phyloP scores from a whole-genome alignment of 2,113 vertebrate species.

The Amia ocellicauda region DNA sequence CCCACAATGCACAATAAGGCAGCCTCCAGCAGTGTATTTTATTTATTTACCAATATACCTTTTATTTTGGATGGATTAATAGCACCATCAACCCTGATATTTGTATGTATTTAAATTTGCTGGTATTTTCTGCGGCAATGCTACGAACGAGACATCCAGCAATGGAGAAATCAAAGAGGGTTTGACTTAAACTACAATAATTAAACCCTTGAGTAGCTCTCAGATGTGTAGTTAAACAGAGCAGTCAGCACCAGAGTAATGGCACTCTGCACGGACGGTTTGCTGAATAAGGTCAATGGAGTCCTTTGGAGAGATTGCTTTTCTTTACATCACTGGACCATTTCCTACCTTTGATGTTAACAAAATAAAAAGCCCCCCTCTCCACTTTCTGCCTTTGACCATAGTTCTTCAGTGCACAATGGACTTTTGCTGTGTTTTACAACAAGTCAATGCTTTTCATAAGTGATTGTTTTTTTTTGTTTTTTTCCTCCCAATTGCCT shows the following conservation, averaged over 20 bases:
- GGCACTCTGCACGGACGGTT: background rate
- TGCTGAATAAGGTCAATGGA: background rate
- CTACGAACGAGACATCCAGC: background rate
- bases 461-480: background rate
- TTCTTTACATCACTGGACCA: conserved; percentile 4
- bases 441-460: background rate
- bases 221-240: conserved; percentile 1
- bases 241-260: background rate
- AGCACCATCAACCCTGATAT: too few species aligned
- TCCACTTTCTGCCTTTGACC: background rate
- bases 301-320: background rate
- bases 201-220: background rate
- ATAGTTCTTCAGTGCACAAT: background rate
- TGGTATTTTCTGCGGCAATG: too few species aligned
- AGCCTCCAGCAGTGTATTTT: too few species aligned
- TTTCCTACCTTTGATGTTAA: conserved; percentile 4
- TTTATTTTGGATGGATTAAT: too few species aligned
- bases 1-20: too few species aligned
- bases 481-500: background rate
- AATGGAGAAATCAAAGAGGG: conserved; percentile 3
- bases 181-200: background rate
- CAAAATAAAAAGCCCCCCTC: background rate
- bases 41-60: too few species aligned
- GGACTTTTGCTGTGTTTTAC: background rate
- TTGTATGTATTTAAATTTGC: too few species aligned